phyloP scores from a whole-genome alignment of 2,113 vertebrate species.

The Trochalopteron elliotii region DNA sequence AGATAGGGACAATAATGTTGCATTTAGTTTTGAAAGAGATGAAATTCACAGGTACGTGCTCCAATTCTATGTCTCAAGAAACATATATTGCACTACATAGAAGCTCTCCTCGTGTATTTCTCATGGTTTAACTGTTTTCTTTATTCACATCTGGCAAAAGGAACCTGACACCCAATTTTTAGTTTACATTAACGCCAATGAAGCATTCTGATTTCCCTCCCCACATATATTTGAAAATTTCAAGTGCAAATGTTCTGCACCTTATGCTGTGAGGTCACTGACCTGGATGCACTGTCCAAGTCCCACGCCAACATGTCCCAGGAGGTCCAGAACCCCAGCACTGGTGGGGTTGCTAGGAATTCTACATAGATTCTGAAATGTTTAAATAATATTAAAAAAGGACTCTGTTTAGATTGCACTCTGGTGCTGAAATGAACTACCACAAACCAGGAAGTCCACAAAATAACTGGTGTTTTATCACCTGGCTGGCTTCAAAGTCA shows the following conservation, averaged over 20 bases:
- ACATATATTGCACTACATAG: neutral
- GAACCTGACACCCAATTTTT: neutral
- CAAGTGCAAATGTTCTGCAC: neutral
- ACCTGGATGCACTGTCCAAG: neutral
- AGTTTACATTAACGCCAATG: neutral
- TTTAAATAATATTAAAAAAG: neutral
- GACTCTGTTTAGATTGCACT: neutral
- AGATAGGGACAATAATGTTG: neutral
- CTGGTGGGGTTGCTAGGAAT: neutral
- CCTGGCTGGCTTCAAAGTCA: neutral
- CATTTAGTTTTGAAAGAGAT: neutral
- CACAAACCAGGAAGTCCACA: neutral
- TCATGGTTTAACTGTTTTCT: neutral
- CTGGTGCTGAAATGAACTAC: neutral
- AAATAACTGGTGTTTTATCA: neutral
- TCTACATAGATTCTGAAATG: neutral
- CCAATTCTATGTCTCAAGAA: neutral
- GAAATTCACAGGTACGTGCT: accelerated
- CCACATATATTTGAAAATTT: neutral
- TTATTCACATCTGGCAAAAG: neutral
- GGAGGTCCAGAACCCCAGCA: neutral
- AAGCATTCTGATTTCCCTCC: neutral
- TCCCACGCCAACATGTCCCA: neutral
- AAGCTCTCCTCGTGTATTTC: neutral
- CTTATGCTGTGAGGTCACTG: neutral